Evolutionary conservation across 1,140 invertebrate genomes (phyloP), one percentile per base, ranked within the genome.

Genomic region (Dendrolimus punctatus): DNA sequence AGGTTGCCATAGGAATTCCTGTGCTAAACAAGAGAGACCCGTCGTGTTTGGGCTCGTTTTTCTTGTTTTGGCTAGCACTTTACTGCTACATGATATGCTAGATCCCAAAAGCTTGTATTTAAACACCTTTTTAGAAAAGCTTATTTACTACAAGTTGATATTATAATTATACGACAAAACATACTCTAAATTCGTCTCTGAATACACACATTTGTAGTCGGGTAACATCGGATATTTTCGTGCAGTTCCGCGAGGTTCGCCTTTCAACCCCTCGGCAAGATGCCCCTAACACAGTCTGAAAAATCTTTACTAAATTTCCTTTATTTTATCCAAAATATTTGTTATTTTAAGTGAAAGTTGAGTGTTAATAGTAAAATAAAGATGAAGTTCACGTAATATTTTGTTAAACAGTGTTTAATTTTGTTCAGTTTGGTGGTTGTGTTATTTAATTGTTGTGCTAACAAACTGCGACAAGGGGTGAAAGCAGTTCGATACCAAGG

Each of bases 191-290:
- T 80, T 46, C 79, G 59, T 10, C 64, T 60, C 82, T 82, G 80
- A 49, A 7, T 9, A 43, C 23, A 23, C 23, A 55, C 68, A 75
- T 82, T 78, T 79, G 72, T 72, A 80, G 72, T 85, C 82, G 82
- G 77, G 54, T 45, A 40, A 38, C 39, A 42, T 85, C 82, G 82
- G 72, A 46, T 44, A 45, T 45, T 53, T 60, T 84, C 82, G 82
- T 69, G 66, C 58, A 68, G 76, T 82, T 85, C 75, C 82, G 80
- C 62, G 42, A 53, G 61, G 58, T 54, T 62, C 63, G 72, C 71
- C 63, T 76, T 83, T 58, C 80, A 85, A 80, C 80, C 82, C 23
- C 82, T 77, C 67, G 68, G 60, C 72, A 69, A 73, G 71, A 84
- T 80, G 79, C 66, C 74, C 80, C 69, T 64, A 72, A 68, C 60